Percentiles rank a stretch among this genome's conserved stretches.
These are phyloP conservation scores for Eilema sororculum DNA, from an alignment of 2,888 invertebrate species.

Conservation along the genomic window DNA sequence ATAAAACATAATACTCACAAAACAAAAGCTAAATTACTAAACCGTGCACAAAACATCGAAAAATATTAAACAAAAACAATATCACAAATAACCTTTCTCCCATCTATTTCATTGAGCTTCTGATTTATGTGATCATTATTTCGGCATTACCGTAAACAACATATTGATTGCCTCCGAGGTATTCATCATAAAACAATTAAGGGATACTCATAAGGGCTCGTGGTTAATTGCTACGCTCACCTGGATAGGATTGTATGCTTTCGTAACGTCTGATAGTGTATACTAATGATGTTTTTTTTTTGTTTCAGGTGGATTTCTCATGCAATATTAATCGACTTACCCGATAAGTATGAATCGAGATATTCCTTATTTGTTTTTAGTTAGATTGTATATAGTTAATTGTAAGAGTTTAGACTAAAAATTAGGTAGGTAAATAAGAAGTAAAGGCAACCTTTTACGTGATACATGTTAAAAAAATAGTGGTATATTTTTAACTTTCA, in stretches of 20 bases:
- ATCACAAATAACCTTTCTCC: not conserved
- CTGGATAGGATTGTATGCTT: constrained; percentile 3
- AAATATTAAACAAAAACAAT: not conserved
- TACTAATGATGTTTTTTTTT: constrained; percentile 50
- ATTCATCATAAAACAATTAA: constrained; percentile 43
- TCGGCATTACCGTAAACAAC: constrained; percentile 35
- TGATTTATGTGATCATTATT: constrained; percentile 40
- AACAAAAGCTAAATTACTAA: not conserved
- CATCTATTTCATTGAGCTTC: constrained; percentile 24
- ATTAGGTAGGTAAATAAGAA: not conserved
- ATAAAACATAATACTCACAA: not conserved
- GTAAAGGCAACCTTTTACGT: not conserved
- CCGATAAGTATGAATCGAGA: constrained; percentile 71
- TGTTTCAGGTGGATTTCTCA: constrained; percentile 81
- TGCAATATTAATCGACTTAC: constrained; percentile 61
- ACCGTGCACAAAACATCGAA: not conserved
- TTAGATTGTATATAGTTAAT: constrained; percentile 8
- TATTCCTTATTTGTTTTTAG: constrained; percentile 32
- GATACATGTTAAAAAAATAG: not conserved
- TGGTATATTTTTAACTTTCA: no score
- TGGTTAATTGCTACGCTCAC: constrained; percentile 18
- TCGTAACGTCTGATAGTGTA: constrained; percentile 2
- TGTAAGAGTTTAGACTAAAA: not conserved
- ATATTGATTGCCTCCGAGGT: constrained; percentile 33
- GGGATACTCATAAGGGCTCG: constrained; percentile 16